Percentiles rank a stretch among this genome's conserved stretches.
These are phyloP conservation scores for Pristionchus arcanus DNA, from an alignment of 2,888 invertebrate species.

Conservation along the genomic window DNA sequence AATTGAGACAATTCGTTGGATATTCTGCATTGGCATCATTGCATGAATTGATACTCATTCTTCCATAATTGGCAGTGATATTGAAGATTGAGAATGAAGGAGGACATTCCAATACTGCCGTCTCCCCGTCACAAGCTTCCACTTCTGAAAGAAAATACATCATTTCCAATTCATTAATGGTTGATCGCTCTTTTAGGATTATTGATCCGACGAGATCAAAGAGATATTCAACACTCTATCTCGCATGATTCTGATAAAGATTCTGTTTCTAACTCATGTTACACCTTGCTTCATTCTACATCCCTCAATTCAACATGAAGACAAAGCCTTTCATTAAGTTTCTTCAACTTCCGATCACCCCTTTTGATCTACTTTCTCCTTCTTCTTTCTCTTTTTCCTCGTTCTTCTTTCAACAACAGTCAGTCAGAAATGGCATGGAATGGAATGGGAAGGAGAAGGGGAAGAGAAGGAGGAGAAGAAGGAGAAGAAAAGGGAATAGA, in stretches of 20 bases:
- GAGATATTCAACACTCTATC: too few relatives aligned
- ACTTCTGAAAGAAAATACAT: slow-evolving; percentile 1
- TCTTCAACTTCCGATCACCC: background rate
- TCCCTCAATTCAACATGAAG: background rate
- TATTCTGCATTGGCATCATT: slow-evolving; percentile 35
- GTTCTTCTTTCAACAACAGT: background rate
- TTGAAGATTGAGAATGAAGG: slow-evolving; percentile 64
- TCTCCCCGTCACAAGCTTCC: slow-evolving; percentile 61
- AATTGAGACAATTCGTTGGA: slow-evolving; percentile 27
- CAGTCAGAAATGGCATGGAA: slow-evolving; percentile 15
- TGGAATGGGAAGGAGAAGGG: slow-evolving; percentile 26
- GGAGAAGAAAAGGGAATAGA: background rate
- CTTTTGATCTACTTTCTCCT: slow-evolving; percentile 3
- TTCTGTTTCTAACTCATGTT: background rate
- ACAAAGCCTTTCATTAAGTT: background rate
- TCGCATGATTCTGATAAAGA: too few relatives aligned
- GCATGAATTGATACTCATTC: slow-evolving; percentile 59
- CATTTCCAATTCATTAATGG: too few relatives aligned
- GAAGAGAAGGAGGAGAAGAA: background rate
- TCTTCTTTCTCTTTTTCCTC: background rate
- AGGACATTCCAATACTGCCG: slow-evolving; percentile 64
- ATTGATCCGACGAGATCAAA: too few relatives aligned
- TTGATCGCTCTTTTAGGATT: too few relatives aligned
- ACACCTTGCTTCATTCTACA: background rate
- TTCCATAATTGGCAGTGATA: slow-evolving; percentile 65